A percentile compares a stretch with the other conserved stretches of the same genome.
phyloP scores from a whole-genome alignment of 2,113 vertebrate genomes.

The Chionodraco myersi region DNA sequence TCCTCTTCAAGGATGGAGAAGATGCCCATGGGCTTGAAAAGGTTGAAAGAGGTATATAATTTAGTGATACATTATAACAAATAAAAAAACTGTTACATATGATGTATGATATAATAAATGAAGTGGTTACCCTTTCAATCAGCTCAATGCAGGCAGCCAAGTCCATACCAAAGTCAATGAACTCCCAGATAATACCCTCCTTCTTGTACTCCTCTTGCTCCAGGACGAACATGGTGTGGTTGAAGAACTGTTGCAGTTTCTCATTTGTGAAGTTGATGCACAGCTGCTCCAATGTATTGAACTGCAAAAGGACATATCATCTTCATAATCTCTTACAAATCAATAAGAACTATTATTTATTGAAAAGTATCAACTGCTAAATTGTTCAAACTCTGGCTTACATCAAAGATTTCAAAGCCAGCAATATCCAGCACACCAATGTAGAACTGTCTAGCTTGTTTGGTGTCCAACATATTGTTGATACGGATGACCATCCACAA shows the following conservation, averaged over 20 bases:
- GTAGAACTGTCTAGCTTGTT: slow-evolving; percentile 86
- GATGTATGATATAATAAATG: too few species aligned
- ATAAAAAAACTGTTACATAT: too few species aligned
- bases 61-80: too few species aligned
- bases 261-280: slow-evolving; percentile 94
- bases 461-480: slow-evolving; percentile 83
- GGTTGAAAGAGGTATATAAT: too few species aligned
- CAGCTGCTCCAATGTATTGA: slow-evolving; percentile 90
- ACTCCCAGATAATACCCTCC: slow-evolving; percentile 90
- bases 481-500: slow-evolving; percentile 83
- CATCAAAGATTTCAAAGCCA: slow-evolving; percentile 88
- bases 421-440: slow-evolving; percentile 93
- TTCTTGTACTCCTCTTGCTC: slow-evolving; percentile 92
- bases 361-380: not conserved
- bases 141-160: slow-evolving; percentile 84
- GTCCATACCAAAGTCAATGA: slow-evolving; percentile 94
- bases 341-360: not conserved
- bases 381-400: slow-evolving; percentile 49
- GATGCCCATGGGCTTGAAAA: slow-evolving; percentile 81
- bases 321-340: not conserved
- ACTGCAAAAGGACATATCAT: slow-evolving; percentile 72
- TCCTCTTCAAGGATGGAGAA: slow-evolving; percentile 87
- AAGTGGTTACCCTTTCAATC: slow-evolving; percentile 13
- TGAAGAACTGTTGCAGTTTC: slow-evolving; percentile 93
- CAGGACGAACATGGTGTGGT: slow-evolving; percentile 88